These are phyloP conservation scores for Ranitomeya variabilis DNA, from an alignment of 2,113 vertebrate genomes.

Conservation along the genomic window DNA sequence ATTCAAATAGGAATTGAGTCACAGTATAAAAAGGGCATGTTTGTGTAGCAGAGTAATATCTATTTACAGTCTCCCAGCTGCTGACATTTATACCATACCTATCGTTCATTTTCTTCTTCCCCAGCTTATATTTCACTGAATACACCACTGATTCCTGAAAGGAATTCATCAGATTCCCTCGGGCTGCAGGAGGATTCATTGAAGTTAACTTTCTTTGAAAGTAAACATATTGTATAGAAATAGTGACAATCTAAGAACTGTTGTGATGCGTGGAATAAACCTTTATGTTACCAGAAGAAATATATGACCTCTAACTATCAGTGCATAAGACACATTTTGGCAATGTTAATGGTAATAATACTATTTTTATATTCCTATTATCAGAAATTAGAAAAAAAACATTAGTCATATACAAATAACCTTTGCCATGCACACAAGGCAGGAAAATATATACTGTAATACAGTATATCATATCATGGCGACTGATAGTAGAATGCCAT, in stretches of 20 bases:
- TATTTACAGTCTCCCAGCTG: constrained; percentile 57
- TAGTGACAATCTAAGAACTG: constrained; percentile 16
- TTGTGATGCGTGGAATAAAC: neutral
- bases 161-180: constrained; percentile 43
- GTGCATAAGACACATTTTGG: neutral
- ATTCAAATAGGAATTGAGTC: constrained; percentile 57
- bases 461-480: too few relatives aligned
- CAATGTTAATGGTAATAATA: neutral
- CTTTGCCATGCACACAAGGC: too few relatives aligned
- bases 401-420: too few relatives aligned
- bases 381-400: too few relatives aligned
- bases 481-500: too few relatives aligned
- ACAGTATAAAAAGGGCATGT: constrained; percentile 56
- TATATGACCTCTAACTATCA: neutral
- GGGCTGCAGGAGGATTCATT: constrained; percentile 35
- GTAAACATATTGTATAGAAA: constrained; percentile 9
- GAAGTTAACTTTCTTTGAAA: constrained; percentile 44
- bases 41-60: constrained; percentile 57
- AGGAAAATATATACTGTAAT: too few relatives aligned
- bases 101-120: constrained; percentile 48
- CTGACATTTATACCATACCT: constrained; percentile 54
- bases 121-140: constrained; percentile 40
- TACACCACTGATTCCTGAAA: constrained; percentile 48
- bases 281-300: neutral
- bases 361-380: neutral